Conservation (phyloP, 2,888 invertebrate genomes). For the Troides helena region DNA sequence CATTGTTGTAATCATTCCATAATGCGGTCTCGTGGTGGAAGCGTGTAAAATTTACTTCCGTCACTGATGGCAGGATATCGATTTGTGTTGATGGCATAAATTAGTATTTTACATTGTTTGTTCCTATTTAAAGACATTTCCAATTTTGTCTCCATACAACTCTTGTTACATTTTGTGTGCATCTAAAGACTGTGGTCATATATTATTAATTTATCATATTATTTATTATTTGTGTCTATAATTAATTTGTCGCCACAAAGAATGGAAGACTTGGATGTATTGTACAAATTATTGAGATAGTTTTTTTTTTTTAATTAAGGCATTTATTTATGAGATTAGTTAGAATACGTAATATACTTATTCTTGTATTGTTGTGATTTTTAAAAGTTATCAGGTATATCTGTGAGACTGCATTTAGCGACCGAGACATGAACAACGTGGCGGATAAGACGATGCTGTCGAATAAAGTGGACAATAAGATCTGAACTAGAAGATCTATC, state of each 20-base stretch:
- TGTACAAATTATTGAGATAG: constrained; percentile 78
- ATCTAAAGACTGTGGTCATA: constrained; percentile 73
- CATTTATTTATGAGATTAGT: constrained; percentile 79
- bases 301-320: constrained; percentile 58
- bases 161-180: constrained; percentile 62
- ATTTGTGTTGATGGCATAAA: constrained; percentile 44
- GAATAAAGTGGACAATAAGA: constrained; percentile 34
- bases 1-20: constrained; percentile 52
- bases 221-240: constrained; percentile 71
- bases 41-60: constrained; percentile 41
- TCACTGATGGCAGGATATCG: constrained; percentile 64
- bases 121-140: constrained; percentile 73
- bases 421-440: constrained; percentile 47
- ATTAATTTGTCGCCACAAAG: constrained; percentile 63
- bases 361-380: constrained; percentile 73
- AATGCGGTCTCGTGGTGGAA: constrained; percentile 40
- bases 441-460: constrained; percentile 31
- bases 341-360: constrained; percentile 63
- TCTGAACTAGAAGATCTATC: constrained; percentile 35
- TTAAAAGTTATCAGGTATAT: constrained; percentile 52
- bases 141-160: constrained; percentile 51
- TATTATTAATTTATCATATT: constrained; percentile 73
- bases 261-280: constrained; percentile 65
- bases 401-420: constrained; percentile 71
- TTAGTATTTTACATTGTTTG: constrained; percentile 54